These are phyloP conservation scores for Eulemur coronatus DNA, from an alignment of 2,797 vertebrate genomes.

Conservation along the genomic window DNA sequence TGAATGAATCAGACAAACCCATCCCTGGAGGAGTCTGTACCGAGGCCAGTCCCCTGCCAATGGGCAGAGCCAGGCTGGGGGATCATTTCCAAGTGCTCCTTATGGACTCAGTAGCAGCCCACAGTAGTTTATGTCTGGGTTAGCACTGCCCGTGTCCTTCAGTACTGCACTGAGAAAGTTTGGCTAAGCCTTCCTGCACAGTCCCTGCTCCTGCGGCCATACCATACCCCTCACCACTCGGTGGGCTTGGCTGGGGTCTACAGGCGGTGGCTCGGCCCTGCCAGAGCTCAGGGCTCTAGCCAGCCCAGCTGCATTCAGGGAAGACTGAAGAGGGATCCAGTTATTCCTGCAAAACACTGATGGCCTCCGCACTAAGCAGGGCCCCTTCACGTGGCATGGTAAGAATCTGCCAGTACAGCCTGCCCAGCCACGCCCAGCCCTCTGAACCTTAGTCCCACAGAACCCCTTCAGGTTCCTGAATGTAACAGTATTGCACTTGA, in stretches of 20 bases:
- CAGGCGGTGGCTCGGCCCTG: too few relatives aligned
- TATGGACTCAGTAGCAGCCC: neutral
- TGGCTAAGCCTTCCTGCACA: neutral
- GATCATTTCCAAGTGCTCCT: neutral
- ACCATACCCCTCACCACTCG: rapidly evolving
- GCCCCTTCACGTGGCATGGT: rapidly evolving
- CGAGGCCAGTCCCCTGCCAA: neutral
- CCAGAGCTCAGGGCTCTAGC: neutral
- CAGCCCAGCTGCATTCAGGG: neutral
- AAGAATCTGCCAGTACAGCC: neutral
- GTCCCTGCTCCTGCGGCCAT: neutral
- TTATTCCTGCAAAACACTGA: rapidly evolving
- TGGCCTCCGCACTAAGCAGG: neutral
- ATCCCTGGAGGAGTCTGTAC: neutral
- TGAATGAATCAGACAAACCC: neutral
- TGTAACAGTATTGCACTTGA: rapidly evolving
- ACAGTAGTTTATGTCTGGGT: neutral
- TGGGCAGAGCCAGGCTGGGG: neutral
- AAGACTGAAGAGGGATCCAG: neutral
- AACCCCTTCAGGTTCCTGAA: neutral
- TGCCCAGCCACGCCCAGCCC: neutral
- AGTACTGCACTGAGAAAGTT: neutral
- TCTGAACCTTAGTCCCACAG: rapidly evolving
- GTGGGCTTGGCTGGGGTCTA: neutral
- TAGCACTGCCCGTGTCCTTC: neutral